Evolutionary conservation across 1,140 invertebrate genomes (phyloP).

Genomic region (fruit fly (Drosophila melanogaster)): DNA sequence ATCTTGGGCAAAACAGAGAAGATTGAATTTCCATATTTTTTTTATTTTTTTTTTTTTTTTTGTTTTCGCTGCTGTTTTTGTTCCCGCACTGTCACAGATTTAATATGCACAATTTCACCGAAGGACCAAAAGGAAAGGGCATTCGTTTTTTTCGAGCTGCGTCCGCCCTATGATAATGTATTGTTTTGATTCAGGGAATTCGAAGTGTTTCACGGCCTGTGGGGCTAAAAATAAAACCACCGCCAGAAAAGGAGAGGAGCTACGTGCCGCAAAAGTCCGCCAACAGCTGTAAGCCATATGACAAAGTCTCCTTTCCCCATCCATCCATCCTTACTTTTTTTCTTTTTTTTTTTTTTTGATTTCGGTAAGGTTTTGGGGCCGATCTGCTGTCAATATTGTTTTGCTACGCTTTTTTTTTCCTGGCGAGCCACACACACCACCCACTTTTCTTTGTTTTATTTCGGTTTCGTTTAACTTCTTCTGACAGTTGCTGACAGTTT

Average conservation of each 20-base stretch:
- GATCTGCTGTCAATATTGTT: slow-evolving; percentile 47
- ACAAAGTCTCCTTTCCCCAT: slow-evolving; percentile 14
- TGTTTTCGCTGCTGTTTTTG: neutral
- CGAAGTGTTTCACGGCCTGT: slow-evolving; percentile 39
- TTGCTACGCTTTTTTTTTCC: slow-evolving; percentile 21
- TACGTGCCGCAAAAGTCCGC: slow-evolving; percentile 10
- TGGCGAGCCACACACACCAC: slow-evolving; percentile 1
- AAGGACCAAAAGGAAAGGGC: slow-evolving; percentile 43
- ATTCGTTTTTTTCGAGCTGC: slow-evolving; percentile 6
- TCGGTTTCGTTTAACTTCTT: slow-evolving; percentile 70
- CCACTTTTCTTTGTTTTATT: slow-evolving; percentile 45
- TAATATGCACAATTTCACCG: slow-evolving; percentile 73
- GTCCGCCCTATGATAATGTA: slow-evolving; percentile 58
- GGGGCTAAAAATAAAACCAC: slow-evolving; percentile 71
- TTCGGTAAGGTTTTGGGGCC: slow-evolving; percentile 14
- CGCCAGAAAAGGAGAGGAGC: neutral
- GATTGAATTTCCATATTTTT: neutral
- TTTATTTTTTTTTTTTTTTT: neutral
- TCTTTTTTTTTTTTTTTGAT: neutral
- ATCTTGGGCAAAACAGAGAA: neutral
- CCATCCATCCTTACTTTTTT: neutral
- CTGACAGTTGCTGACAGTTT: slow-evolving; percentile 80
- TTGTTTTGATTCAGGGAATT: slow-evolving; percentile 65
- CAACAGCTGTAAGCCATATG: slow-evolving; percentile 40
- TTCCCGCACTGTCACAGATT: slow-evolving; percentile 54